Evolutionary conservation across 2,113 vertebrate genomes (phyloP), one percentile per base, ranked within the genome.

Genomic region (Corythornis madagascariensis): DNA sequence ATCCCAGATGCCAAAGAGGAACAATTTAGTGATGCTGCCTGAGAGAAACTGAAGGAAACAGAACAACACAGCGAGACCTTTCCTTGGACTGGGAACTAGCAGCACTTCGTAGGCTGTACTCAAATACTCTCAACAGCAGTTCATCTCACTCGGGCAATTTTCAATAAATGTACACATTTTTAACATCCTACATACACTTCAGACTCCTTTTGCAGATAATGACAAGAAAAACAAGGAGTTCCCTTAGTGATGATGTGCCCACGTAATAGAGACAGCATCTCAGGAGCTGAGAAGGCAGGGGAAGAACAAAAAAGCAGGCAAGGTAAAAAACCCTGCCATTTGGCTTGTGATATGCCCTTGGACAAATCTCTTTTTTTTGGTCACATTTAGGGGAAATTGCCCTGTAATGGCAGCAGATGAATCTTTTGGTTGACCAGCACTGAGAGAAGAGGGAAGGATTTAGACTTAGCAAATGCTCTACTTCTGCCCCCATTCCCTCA

Each of bases 221-320:
- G 60, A 90, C 50, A 90, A 70, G 76, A 95, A 93, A 94, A 93
- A 67, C 92, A 94, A 75, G 95, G 92, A 90, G 83, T 93, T 94
- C 89, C 94, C 91, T 81, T 90, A 78, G 90, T 13, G 64, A 77
- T 86, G 65, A 57, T 74, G 74, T 81, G 73, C 92, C 93, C 80
- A 84, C 38, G 6, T 81, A 94, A 77, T 43, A 78, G 55, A 95
- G 76, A 33, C 13, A 74, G 55, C 0, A 1, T 52, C 63, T 93
- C 73, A 22, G 83, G 90, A 89, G 26, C 52, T 67, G 52, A 29
- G 40, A 56, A 94, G 33, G 55, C 69, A 89, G 60, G 48, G 40
- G n/a, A 86, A 94, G 60, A 56, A 40, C 50, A 71, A 42, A 94
- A 73, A 60, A 80, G 16, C 28, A 73, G 78, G 24, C 42, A 40